phyloP scores from a whole-genome alignment of 1,140 invertebrate genomes.

The Drosophila pruinosa region DNA sequence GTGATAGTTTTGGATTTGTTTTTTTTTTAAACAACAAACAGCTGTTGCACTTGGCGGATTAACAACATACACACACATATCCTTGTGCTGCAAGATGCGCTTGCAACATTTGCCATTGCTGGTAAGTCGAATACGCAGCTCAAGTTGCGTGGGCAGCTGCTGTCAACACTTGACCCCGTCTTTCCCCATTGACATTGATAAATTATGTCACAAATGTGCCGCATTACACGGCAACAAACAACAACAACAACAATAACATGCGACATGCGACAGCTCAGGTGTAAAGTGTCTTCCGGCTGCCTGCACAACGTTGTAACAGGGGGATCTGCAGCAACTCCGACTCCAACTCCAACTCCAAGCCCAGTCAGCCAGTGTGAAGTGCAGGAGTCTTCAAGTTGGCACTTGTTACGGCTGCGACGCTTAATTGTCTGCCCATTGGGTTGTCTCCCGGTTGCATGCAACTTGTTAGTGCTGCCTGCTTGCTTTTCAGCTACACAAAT shows the following conservation, averaged over 20 bases:
- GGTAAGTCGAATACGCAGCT: conserved; percentile 43
- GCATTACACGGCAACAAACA: conserved; percentile 9
- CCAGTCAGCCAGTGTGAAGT: conserved; percentile 31
- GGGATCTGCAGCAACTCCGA: not conserved
- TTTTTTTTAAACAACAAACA: not conserved
- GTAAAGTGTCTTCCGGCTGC: conserved; percentile 68
- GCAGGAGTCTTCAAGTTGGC: conserved; percentile 57
- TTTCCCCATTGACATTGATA: conserved; percentile 60
- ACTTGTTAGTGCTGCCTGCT: conserved; percentile 28
- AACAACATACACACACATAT: not conserved
- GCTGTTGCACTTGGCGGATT: conserved; percentile 21
- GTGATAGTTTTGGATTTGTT: not conserved
- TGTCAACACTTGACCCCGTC: conserved; percentile 55
- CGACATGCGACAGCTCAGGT: conserved; percentile 45
- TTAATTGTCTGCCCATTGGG: conserved; percentile 51
- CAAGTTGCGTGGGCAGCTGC: conserved; percentile 2
- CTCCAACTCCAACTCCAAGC: not conserved
- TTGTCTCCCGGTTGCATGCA: conserved; percentile 38
- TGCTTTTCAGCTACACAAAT: not conserved
- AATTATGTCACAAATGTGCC: conserved; percentile 70
- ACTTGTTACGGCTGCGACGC: conserved; percentile 58
- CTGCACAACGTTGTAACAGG: conserved; percentile 27
- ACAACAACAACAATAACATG: conserved; percentile 2
- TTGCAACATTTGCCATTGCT: conserved; percentile 59
- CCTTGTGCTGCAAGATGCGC: conserved; percentile 54